Base-by-base conservation (phyloP, 2,888 invertebrate species). In the Spilosoma lubricipeda region DNA sequence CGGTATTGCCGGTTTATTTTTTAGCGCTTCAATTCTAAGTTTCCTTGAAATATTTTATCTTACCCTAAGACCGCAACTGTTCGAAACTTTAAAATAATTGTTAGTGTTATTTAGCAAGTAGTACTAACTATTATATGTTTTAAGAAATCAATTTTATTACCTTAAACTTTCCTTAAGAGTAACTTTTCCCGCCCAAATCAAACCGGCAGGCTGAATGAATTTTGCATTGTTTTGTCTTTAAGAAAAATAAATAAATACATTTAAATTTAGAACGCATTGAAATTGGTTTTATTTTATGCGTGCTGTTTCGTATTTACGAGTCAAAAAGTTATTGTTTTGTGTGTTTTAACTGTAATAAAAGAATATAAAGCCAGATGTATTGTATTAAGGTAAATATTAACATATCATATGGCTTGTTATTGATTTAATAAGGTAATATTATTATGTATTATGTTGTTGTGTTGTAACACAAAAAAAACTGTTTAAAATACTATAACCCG, bases 1-100 rank as follows among this genome's bases (percentile, higher is more conserved):
- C 66, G 97, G 97, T 7, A 95, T 96, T 48, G 93, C 96, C 1
- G 96, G 96, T 0, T 88, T 97, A 0, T 97, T 97, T 88, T 95
- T 97, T 81, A 96, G 97, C 13, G 97, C 97, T 0, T 97, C 97
- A 69, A 90, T 97, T 75, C 89, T 97, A 73, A 97, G 97, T 86
- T 86, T 97, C 65, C 94, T 96, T 0, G 97, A 97, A 92, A 88
- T 96, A 76, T 86, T 96, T n/a, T 97, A 97, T 85, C 96, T 94
- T 3, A 77, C 93, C 15, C 77, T 92, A 11, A 82, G 86, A 27
- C 75, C 80, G 66, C 64, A 72, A 65, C 68, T n/a, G 15, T 67
- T 30, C 5, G 36, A 71, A 71, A 67, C 70, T 56, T 67, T 76
- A 52, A 72, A 77, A 48, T 27, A 52, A 33, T 71, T 63, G 3